A percentile compares a stretch with the other conserved stretches of the same genome.
These are phyloP conservation scores for Petaurus breviceps DNA, from an alignment of 2,113 vertebrate genomes.

Conservation along the genomic window DNA sequence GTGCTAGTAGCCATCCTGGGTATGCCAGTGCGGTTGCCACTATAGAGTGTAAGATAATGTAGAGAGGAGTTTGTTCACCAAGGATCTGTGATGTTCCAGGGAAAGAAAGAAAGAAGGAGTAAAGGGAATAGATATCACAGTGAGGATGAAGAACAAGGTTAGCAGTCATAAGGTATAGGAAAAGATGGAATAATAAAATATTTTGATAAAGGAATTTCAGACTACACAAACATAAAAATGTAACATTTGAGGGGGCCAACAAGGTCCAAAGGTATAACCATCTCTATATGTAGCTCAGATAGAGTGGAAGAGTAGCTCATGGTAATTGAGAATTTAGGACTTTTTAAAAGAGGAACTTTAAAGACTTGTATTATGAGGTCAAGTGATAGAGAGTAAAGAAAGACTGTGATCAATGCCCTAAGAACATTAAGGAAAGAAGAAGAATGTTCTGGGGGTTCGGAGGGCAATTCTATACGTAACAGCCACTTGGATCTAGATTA, in stretches of 20 bases:
- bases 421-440: not conserved
- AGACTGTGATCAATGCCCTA: not conserved
- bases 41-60: not conserved
- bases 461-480: not conserved
- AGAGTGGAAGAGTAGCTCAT: not conserved
- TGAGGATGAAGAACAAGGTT: not conserved
- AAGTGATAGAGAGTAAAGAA: not conserved
- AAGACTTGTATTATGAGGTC: not conserved
- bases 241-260: not conserved
- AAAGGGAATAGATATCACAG: not conserved
- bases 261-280: not conserved
- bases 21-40: no score
- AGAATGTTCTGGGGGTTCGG: not conserved
- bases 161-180: not conserved
- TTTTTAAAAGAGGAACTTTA: not conserved
- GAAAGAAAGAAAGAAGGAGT: not conserved
- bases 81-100: not conserved
- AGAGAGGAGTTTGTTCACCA: not conserved
- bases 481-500: not conserved
- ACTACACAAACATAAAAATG: not conserved
- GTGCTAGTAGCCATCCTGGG: no score
- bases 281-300: not conserved
- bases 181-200: not conserved
- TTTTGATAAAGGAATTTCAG: not conserved
- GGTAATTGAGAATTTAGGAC: not conserved